phyloP scores from a whole-genome alignment of 2,113 vertebrate species.

The Malurus cyaneus region DNA sequence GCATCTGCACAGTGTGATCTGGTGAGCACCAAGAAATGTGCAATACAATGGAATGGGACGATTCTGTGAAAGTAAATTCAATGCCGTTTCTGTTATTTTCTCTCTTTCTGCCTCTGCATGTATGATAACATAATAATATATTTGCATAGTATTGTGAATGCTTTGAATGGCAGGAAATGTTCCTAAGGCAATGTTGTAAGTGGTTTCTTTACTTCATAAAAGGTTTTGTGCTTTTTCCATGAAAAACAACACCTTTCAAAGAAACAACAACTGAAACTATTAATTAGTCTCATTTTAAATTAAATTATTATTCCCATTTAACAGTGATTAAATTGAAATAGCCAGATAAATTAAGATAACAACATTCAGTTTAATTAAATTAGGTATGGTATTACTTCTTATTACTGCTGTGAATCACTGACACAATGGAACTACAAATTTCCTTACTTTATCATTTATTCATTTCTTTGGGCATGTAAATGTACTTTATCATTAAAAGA shows the following conservation, averaged over 20 bases:
- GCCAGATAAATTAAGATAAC: constrained; percentile 60
- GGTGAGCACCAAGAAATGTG: background rate
- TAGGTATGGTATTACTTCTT: constrained; percentile 46
- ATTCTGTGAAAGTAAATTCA: background rate
- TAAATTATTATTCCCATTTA: constrained; percentile 58
- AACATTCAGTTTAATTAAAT: constrained; percentile 67
- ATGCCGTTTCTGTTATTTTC: background rate
- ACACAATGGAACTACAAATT: background rate
- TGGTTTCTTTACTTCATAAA: constrained; percentile 30
- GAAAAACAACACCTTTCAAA: constrained; percentile 44
- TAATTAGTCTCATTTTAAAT: constrained; percentile 70
- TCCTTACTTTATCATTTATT: background rate
- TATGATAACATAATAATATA: background rate
- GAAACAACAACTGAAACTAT: constrained; percentile 62
- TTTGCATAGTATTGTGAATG: background rate
- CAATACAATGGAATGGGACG: background rate
- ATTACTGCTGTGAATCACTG: constrained; percentile 33
- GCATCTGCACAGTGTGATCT: background rate
- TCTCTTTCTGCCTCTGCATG: background rate
- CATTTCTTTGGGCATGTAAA: background rate
- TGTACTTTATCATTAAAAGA: background rate
- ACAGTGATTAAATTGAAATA: constrained; percentile 61
- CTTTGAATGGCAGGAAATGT: background rate
- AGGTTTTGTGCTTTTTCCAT: constrained; percentile 5
- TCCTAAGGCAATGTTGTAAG: constrained; percentile 31